Evolutionary conservation across 2,113 vertebrate species (phyloP).

Genomic region (Petrocephalus microphthalmus): DNA sequence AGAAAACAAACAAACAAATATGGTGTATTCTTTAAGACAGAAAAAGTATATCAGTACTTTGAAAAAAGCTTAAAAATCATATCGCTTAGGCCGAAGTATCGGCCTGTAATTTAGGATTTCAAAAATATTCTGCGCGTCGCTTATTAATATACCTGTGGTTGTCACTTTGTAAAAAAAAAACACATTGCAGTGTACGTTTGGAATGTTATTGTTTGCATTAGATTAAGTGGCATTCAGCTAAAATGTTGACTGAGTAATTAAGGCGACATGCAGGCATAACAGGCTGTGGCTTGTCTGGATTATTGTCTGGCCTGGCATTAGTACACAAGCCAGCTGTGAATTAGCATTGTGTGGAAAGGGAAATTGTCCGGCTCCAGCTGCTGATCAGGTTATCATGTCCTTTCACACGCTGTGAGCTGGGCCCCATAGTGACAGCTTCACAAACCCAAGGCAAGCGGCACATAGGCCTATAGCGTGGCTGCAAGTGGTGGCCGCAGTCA

Average conservation of each 20-base stretch:
- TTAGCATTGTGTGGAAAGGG: not conserved
- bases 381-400: not conserved
- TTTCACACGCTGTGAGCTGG: not conserved
- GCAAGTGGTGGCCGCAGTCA: not conserved
- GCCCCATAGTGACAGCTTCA: not conserved
- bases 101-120: not conserved
- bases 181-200: not conserved
- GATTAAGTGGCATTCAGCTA: not conserved
- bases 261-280: not conserved
- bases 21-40: not conserved
- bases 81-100: not conserved
- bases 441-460: not conserved
- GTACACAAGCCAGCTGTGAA: not conserved
- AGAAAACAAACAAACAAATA: conserved; percentile 10
- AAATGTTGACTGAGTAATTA: not conserved
- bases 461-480: not conserved
- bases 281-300: not conserved
- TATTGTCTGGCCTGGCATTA: not conserved
- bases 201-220: not conserved
- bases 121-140: not conserved
- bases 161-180: not conserved
- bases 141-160: not conserved
- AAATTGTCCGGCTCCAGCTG: not conserved
- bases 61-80: not conserved
- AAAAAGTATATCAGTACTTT: not conserved